A percentile compares a stretch with the other conserved stretches of the same genome.
Conservation (phyloP, 2,113 vertebrate genomes). For the Sapajus apella region DNA sequence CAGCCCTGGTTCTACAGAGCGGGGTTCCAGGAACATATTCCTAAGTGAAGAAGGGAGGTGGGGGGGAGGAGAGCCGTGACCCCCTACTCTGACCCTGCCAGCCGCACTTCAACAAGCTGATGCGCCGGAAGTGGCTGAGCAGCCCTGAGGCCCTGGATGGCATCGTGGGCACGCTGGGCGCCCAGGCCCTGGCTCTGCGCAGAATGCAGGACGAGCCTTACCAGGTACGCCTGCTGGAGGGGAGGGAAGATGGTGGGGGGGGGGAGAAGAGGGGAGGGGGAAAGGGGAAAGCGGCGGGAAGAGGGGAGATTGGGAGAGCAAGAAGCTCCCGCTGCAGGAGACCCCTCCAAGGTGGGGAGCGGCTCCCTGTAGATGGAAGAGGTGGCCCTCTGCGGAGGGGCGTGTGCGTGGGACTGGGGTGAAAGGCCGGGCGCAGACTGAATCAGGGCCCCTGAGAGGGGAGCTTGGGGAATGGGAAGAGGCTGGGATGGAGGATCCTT, state of each 20-base stretch:
- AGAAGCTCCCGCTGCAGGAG: not conserved
- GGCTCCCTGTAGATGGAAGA: too few species aligned
- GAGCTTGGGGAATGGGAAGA: not conserved
- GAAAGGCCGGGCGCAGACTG: too few species aligned
- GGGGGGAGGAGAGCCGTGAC: not conserved
- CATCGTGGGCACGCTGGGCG: constrained; percentile 87
- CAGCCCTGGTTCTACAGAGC: not conserved
- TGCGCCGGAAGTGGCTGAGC: constrained; percentile 92
- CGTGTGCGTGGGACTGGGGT: too few species aligned
- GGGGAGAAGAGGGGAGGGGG: rapidly evolving
- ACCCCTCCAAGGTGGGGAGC: not conserved
- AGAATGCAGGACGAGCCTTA: constrained; percentile 91
- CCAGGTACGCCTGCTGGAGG: constrained; percentile 82
- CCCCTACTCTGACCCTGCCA: constrained; percentile 46
- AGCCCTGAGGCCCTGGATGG: constrained; percentile 90
- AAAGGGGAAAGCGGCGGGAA: too few species aligned
- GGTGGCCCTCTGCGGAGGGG: not conserved
- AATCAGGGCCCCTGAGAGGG: not conserved
- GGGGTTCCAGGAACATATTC: not conserved
- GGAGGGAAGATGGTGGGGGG: too few species aligned
- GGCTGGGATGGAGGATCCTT: not conserved
- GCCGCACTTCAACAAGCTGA: constrained; percentile 91
- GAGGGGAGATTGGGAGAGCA: too few species aligned
- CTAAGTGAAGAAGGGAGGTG: not conserved
- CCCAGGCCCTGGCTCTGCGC: constrained; percentile 86